Evolutionary conservation across 1,140 invertebrate species (phyloP).

Genomic region (Drosophila ohnishii): DNA sequence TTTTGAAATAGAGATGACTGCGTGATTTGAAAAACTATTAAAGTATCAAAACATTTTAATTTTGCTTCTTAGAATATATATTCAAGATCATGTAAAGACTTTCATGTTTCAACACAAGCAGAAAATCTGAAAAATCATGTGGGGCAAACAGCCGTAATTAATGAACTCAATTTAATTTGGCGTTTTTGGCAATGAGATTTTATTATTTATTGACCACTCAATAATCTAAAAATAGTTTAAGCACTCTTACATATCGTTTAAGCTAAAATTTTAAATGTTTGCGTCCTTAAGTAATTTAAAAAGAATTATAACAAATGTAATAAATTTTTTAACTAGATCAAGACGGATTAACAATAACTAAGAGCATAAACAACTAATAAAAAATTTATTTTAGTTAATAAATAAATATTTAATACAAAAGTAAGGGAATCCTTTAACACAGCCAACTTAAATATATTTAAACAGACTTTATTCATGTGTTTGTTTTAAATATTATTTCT

Average conservation of each 20-base stretch:
- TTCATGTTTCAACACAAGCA: neutral
- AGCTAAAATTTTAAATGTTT: too few relatives aligned
- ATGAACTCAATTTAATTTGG: neutral
- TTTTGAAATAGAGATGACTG: conserved; percentile 4
- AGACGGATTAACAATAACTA: neutral
- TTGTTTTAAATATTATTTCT: neutral
- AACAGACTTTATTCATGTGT: neutral
- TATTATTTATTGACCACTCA: conserved; percentile 22
- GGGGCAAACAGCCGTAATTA: neutral
- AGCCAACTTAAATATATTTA: neutral
- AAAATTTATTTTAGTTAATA: neutral
- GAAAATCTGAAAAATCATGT: neutral
- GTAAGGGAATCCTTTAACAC: neutral
- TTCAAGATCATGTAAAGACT: neutral
- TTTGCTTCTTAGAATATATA: neutral
- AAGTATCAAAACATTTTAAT: neutral
- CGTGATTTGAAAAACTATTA: neutral
- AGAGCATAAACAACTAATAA: neutral
- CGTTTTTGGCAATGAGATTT: conserved; percentile 6
- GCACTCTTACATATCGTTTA: neutral
- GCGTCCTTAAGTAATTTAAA: neutral
- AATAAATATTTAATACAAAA: too few relatives aligned
- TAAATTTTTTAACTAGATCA: neutral
- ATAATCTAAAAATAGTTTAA: conserved; percentile 25
- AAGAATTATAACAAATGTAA: neutral